Percentiles rank a stretch among this genome's conserved stretches.
Conservation (phyloP, 2,113 vertebrate species). For the Ceratotherium simum region DNA sequence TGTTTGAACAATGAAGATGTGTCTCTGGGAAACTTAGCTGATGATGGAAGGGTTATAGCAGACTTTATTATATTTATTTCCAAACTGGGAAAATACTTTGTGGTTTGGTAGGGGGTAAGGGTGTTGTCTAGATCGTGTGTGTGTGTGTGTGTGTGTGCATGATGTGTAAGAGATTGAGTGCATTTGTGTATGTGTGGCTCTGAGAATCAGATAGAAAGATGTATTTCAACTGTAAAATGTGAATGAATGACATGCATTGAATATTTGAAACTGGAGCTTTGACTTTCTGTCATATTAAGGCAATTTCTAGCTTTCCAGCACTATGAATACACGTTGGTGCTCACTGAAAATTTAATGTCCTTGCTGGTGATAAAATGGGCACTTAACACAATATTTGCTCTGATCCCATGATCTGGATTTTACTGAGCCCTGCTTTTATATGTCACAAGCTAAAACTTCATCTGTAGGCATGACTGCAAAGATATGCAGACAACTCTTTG, state of each 20-base stretch:
- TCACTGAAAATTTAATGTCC: conserved; percentile 38
- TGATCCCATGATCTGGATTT: conserved; percentile 37
- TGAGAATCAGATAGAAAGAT: neutral
- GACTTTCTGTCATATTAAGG: neutral
- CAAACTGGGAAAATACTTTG: neutral
- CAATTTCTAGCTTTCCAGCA: conserved; percentile 33
- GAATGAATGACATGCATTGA: neutral
- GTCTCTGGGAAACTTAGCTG: conserved; percentile 23
- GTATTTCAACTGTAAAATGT: neutral
- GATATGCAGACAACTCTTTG: neutral
- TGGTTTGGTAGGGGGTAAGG: neutral
- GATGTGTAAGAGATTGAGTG: neutral
- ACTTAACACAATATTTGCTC: neutral
- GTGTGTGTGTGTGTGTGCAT: neutral
- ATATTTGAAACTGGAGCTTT: conserved; percentile 35
- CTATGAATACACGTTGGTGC: conserved; percentile 31
- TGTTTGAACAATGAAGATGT: neutral
- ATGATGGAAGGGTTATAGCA: neutral
- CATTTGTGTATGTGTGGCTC: neutral
- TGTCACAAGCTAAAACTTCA: conserved; percentile 10
- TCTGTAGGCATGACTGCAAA: neutral
- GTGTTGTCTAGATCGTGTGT: neutral
- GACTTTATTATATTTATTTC: conserved; percentile 41
- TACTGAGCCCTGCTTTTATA: conserved; percentile 20
- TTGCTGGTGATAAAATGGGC: conserved; percentile 50